Base-by-base conservation (phyloP, 1,140 invertebrate species). In the Wiebesia pumilae region DNA sequence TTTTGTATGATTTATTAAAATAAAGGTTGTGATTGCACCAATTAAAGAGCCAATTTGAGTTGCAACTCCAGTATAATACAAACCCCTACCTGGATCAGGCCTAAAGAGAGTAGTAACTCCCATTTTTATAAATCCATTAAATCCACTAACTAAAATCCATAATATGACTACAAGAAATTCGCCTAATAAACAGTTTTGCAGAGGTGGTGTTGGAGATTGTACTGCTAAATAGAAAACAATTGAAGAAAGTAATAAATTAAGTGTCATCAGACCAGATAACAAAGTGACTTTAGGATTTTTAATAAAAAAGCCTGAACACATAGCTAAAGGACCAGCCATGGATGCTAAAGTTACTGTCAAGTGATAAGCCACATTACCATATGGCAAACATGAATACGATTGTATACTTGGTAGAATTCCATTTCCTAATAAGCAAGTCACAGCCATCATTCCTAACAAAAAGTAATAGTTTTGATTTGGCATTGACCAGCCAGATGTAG, bases 301-400 rank as follows among this genome's bases (percentile, higher is more conserved):
- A 62, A 97, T 90, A 91, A 97, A 96, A 90, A 98, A 96, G 77
- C 96, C 96, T 43, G 97, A 89, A 88, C 97, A 96, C 93, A 97
- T 98, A 35, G 97, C 97, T 30, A 96, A 90, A 7, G 98, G 98
- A 92, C 97, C 97, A 51, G 97, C 97, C 93, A 98, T 97, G 24
- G 96, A 96, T n/a, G 96, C 95, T 47, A 98, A 92, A 4, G 96
- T 97, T 24, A 97, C 96, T 14, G 97, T 95, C 89, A 98, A 94
- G 92, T 98, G 97, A 93, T 98, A 98, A 0, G 96, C 95, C 19
- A 94, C 91, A 88, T 96, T 96, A 4, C 98, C 98, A 91, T 98
- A 99, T 0, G 98, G 97, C 81, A 98, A 94, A 92, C 97, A 97
- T 1, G 98, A 97, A 91, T 96, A 99, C 0, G 97, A 96, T 91